phyloP scores from a whole-genome alignment of 2,888 invertebrate genomes.

The Pimpla rufipes region DNA sequence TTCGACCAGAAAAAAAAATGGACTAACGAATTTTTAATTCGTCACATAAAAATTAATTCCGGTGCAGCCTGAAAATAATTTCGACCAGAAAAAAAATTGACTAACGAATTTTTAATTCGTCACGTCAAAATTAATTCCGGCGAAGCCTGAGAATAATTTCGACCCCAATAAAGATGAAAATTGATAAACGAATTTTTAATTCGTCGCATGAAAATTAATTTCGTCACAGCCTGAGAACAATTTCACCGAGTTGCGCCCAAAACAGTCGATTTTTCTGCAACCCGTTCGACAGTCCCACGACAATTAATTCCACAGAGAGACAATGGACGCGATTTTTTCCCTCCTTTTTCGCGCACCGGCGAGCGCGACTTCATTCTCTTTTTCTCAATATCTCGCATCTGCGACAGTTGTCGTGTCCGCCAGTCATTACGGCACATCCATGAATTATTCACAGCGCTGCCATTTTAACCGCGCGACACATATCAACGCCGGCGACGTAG shows the following conservation, averaged over 20 bases:
- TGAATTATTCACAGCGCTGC: conserved; percentile 66
- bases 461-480: conserved; percentile 66
- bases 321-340: conserved; percentile 37
- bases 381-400: conserved; percentile 40
- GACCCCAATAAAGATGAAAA: not conserved
- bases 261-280: not conserved
- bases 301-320: conserved; percentile 27
- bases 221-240: not conserved
- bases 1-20: not conserved
- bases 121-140: not conserved
- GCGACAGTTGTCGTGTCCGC: conserved; percentile 59
- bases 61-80: no score
- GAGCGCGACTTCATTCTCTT: conserved; percentile 26
- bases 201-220: not conserved
- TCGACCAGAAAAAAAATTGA: no score
- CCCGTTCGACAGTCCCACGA: conserved; percentile 1
- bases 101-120: not conserved
- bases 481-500: conserved; percentile 64
- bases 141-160: not conserved
- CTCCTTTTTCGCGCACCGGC: not conserved
- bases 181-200: not conserved
- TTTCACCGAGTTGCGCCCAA: not conserved
- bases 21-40: not conserved
- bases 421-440: conserved; percentile 58
- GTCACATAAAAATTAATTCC: no score